Evolutionary conservation across 2,888 invertebrate genomes (phyloP), one percentile per base, ranked within the genome.

Genomic region (Phoronis australis): DNA sequence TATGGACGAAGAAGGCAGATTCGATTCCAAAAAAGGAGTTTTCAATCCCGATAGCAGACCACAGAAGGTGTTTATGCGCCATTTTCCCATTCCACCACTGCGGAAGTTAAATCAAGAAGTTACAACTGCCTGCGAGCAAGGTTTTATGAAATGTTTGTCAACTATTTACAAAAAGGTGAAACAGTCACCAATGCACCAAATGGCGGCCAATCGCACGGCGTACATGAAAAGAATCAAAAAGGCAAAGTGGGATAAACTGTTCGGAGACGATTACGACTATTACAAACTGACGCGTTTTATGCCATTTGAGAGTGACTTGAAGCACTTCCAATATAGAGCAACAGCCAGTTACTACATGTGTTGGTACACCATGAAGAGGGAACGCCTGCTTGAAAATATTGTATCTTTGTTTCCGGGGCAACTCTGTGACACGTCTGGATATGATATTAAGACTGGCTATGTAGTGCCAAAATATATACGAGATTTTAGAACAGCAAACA

Each of bases 301-400:
- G 50, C 23, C 60, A 59, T 2, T 60, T 64, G 22, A 26, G 38
- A 23, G 51, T 15, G 39, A 37, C 3, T 37, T 55, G 20, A 65
- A 66, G 23, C 44, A 59, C 23, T 68, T 67, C 43, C 55, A 52
- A 18, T 66, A 52, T 44, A 45, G 64, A 24, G 59, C 59, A 4
- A 62, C 69, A 1, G 69, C 66, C 1, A 52, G 54, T 5, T 70
- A 71, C 50, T 70, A 61, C 57, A 41, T 71, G 59, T 71, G 71
- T 45, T 68, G 65, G 64, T 64, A 57, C 52, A 62, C 68, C 1
- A 50, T 67, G 48, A 45, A 50, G 27, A 43, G 53, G 12, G 51
- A 55, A 6, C 41, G 49, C 3, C 3, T 40, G 1, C 48, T 69
- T n/a, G 44, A 47, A 22, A 53, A 55, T 23, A 47, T 55, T 22